These are phyloP conservation scores for Cantharis rufa DNA, from an alignment of 2,888 invertebrate species.

Conservation along the genomic window DNA sequence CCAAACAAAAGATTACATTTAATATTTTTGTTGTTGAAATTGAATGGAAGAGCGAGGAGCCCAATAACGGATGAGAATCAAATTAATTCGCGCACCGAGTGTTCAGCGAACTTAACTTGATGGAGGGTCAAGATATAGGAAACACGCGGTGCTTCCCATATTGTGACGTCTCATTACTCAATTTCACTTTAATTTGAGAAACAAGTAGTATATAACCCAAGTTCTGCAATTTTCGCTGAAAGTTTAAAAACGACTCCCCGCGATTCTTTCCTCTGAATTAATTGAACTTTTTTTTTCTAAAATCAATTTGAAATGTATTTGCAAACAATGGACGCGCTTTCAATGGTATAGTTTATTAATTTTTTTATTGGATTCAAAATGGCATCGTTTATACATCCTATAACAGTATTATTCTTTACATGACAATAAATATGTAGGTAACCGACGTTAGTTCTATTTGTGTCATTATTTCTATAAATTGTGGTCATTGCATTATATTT, in stretches of 20 bases:
- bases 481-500: slow-evolving; percentile 34
- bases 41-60: neutral
- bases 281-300: neutral
- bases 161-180: slow-evolving; percentile 29
- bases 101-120: slow-evolving; percentile 44
- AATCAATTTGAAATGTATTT: neutral
- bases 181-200: slow-evolving; percentile 34
- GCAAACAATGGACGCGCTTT: slow-evolving; percentile 19
- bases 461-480: slow-evolving; percentile 35
- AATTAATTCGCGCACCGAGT: slow-evolving; percentile 41
- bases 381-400: slow-evolving; percentile 3
- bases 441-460: slow-evolving; percentile 27
- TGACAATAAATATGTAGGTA: slow-evolving; percentile 29
- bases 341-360: neutral
- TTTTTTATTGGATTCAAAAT: slow-evolving; percentile 1
- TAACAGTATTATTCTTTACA: slow-evolving; percentile 32
- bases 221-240: neutral
- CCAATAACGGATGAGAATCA: slow-evolving; percentile 30
- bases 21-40: neutral
- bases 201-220: neutral
- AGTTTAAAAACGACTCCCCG: neutral
- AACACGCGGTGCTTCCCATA: slow-evolving; percentile 33
- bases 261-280: neutral
- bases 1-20: neutral
- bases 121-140: slow-evolving; percentile 38